Conservation (phyloP, 1,140 invertebrate species). For the Pseudomyrmex pallidus region DNA sequence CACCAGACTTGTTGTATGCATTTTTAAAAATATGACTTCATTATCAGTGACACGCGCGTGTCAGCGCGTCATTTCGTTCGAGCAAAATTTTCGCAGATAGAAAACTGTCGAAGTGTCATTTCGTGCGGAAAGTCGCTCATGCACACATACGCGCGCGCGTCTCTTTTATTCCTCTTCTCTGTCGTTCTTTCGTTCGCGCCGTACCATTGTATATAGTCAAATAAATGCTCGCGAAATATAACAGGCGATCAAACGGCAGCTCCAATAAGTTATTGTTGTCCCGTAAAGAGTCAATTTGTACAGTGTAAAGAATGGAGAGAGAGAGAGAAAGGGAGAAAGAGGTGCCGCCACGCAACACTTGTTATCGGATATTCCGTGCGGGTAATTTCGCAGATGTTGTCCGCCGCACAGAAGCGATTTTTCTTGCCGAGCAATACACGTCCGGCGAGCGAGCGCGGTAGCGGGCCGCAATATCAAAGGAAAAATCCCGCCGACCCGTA, state of each 20-base stretch:
- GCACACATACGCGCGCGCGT: no score
- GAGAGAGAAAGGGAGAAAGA: neutral
- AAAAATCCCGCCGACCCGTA: conserved; percentile 13
- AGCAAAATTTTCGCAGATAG: conserved; percentile 1
- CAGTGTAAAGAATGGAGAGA: conserved; percentile 46
- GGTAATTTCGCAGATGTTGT: conserved; percentile 55
- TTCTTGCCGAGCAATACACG: conserved; percentile 46
- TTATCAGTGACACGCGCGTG: neutral
- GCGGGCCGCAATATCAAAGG: conserved; percentile 39
- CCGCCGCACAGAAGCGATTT: conserved; percentile 49
- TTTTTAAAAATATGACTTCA: neutral
- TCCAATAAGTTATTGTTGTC: conserved; percentile 47
- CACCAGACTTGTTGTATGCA: no score
- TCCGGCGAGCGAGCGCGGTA: conserved; percentile 4
- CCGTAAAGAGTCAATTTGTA: conserved; percentile 57
- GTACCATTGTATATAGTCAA: conserved; percentile 17
- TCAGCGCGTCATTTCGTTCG: neutral
- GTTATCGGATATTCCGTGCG: conserved; percentile 53
- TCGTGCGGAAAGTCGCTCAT: conserved; percentile 2
- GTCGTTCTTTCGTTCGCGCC: neutral
- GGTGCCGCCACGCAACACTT: conserved; percentile 45
- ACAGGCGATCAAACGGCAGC: conserved; percentile 40
- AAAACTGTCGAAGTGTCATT: conserved; percentile 27
- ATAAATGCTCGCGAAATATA: conserved; percentile 30
- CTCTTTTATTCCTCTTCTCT: neutral